Percentiles rank a stretch among this genome's conserved stretches.
These are phyloP conservation scores for Lasius fuliginosus DNA, from an alignment of 2,888 invertebrate genomes.

Conservation along the genomic window DNA sequence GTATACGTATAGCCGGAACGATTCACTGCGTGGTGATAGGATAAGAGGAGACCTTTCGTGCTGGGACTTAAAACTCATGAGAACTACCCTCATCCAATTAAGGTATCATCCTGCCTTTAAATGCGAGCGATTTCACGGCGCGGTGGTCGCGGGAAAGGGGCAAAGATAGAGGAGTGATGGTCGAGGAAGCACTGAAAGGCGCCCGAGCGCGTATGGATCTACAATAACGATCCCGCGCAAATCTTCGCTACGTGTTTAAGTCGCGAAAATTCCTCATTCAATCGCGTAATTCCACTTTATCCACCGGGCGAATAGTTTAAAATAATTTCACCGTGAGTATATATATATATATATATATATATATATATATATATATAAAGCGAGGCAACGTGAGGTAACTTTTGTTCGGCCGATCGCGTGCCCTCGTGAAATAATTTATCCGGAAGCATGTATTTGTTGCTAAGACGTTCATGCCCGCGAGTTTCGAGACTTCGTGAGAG, in stretches of 20 bases:
- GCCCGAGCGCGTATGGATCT: slow-evolving; percentile 40
- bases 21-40: slow-evolving; percentile 51
- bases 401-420: slow-evolving; percentile 46
- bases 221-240: slow-evolving; percentile 53
- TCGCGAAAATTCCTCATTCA: slow-evolving; percentile 56
- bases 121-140: slow-evolving; percentile 42
- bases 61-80: slow-evolving; percentile 66
- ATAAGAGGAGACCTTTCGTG: slow-evolving; percentile 51
- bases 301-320: slow-evolving; percentile 29
- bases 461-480: slow-evolving; percentile 35
- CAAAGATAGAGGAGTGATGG: not conserved
- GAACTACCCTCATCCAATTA: slow-evolving; percentile 73
- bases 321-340: slow-evolving; percentile 33
- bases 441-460: slow-evolving; percentile 44
- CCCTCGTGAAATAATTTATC: slow-evolving; percentile 39
- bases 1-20: slow-evolving; percentile 14
- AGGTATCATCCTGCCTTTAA: slow-evolving; percentile 62
- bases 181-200: slow-evolving; percentile 42
- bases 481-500: slow-evolving; percentile 12
- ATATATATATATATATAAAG: not conserved
- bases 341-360: too few relatives aligned
- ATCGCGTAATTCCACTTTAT: slow-evolving; percentile 30
- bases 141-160: slow-evolving; percentile 5
- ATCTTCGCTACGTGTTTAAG: slow-evolving; percentile 46
- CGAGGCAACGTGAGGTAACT: slow-evolving; percentile 14